Evolutionary conservation across 1,140 invertebrate species (phyloP).

Genomic region (Leguminivora glycinivorella): DNA sequence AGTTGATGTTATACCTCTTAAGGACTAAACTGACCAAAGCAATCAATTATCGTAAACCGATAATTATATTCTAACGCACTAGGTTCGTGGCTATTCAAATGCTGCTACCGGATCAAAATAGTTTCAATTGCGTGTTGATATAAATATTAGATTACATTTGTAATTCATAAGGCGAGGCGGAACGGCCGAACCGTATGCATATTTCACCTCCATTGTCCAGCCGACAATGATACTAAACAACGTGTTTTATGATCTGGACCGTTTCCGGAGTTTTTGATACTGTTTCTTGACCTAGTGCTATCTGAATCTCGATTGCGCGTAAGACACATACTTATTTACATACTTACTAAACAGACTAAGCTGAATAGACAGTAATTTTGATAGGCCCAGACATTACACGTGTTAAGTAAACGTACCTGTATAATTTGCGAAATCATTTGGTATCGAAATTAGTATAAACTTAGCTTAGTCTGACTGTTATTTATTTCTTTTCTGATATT

Average conservation of each 20-base stretch:
- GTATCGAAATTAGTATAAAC: too few relatives aligned
- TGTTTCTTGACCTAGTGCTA: neutral
- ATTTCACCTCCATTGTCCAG: constrained; percentile 24
- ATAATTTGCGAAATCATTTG: too few relatives aligned
- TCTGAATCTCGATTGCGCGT: neutral
- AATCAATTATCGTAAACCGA: constrained; percentile 13
- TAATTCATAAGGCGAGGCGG: constrained; percentile 55
- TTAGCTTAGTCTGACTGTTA: too few relatives aligned
- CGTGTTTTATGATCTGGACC: constrained; percentile 12
- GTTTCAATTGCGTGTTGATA: constrained; percentile 50
- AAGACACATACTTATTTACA: neutral
- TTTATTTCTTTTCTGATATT: too few relatives aligned
- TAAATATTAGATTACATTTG: constrained; percentile 59
- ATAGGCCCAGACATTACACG: too few relatives aligned
- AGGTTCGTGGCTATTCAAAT: constrained; percentile 43
- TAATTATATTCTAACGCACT: constrained; percentile 33
- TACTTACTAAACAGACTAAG: too few relatives aligned
- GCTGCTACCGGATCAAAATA: constrained; percentile 56
- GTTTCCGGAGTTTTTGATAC: neutral
- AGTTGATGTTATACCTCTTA: neutral
- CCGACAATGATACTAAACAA: constrained; percentile 2
- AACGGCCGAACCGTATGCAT: constrained; percentile 39
- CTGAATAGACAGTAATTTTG: too few relatives aligned
- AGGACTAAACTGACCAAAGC: neutral
- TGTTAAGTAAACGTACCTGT: too few relatives aligned